Evolutionary conservation across 2,113 vertebrate genomes (phyloP).

Genomic region (Gasterosteus aculeatus): DNA sequence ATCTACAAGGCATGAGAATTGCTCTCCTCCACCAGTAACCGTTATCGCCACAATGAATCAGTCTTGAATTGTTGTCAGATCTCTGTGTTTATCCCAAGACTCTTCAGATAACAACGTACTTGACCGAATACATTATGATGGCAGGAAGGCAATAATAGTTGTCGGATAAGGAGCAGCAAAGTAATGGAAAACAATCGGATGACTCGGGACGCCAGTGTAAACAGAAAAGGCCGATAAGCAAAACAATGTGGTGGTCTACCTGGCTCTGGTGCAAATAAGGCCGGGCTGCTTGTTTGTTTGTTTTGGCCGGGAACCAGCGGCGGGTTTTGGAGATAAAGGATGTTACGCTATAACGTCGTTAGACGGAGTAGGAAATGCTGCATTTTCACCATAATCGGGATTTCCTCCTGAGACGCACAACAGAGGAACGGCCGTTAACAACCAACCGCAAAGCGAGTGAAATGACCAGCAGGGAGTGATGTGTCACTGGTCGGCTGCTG

Average conservation of each 20-base stretch:
- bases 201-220: slow-evolving; percentile 39
- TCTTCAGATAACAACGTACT: slow-evolving; percentile 53
- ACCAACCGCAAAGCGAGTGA: neutral
- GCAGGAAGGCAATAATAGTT: slow-evolving; percentile 67
- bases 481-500: slow-evolving; percentile 18
- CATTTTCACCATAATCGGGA: neutral
- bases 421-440: neutral
- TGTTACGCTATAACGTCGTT: slow-evolving; percentile 3
- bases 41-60: slow-evolving; percentile 46
- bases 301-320: slow-evolving; percentile 23
- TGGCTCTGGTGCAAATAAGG: slow-evolving; percentile 32
- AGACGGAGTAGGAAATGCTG: slow-evolving; percentile 29
- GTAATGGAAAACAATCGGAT: slow-evolving; percentile 52
- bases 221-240: slow-evolving; percentile 61
- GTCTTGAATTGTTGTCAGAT: slow-evolving; percentile 48
- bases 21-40: slow-evolving; percentile 1
- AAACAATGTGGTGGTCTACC: slow-evolving; percentile 55
- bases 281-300: slow-evolving; percentile 35
- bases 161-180: slow-evolving; percentile 59
- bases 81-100: slow-evolving; percentile 52
- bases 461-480: slow-evolving; percentile 67
- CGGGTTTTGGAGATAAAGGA: slow-evolving; percentile 10
- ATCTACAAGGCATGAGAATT: slow-evolving; percentile 29
- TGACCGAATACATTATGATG: slow-evolving; percentile 37
- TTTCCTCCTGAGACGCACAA: slow-evolving; percentile 11